A percentile compares a stretch with the other conserved stretches of the same genome.
Evolutionary conservation across 53 echinoderm and acorn worm species (phyloP).

Genomic region (Astropecten irregularis): DNA sequence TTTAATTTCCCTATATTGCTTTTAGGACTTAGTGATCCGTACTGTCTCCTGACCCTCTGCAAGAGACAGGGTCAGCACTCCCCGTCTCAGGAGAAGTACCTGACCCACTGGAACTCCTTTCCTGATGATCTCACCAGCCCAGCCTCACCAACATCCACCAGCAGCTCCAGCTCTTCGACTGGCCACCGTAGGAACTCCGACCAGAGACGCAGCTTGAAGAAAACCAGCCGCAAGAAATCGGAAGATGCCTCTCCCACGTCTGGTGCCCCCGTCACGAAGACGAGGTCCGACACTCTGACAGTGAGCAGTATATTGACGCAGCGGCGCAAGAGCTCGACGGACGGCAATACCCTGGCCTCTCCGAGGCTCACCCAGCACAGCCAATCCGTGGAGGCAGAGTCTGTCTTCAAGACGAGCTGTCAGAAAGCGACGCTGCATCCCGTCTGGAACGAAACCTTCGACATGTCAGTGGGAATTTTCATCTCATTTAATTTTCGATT

Average conservation of each 20-base stretch:
- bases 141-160: background rate
- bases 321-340: conserved; percentile 45
- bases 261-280: background rate
- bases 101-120: conserved; percentile 56
- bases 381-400: conserved; percentile 67
- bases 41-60: conserved; percentile 83
- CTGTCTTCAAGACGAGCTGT: conserved; percentile 68
- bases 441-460: conserved; percentile 93
- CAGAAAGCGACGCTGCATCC: conserved; percentile 89
- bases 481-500: no score
- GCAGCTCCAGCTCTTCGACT: background rate
- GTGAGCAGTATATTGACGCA: background rate
- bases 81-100: conserved; percentile 26
- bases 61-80: conserved; percentile 28
- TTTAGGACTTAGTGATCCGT: conserved; percentile 92
- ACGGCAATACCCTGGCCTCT: background rate
- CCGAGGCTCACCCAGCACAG: conserved; percentile 30
- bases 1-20: no score
- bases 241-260: background rate
- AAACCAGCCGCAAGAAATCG: conserved; percentile 27
- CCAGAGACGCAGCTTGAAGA: conserved; percentile 34
- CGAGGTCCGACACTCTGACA: background rate
- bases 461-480: conserved; percentile 64
- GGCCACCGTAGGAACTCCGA: conserved; percentile 28
- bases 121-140: conserved; percentile 38